These are phyloP conservation scores for Drosophila pandora DNA, from an alignment of 1,140 invertebrate genomes.

Conservation along the genomic window DNA sequence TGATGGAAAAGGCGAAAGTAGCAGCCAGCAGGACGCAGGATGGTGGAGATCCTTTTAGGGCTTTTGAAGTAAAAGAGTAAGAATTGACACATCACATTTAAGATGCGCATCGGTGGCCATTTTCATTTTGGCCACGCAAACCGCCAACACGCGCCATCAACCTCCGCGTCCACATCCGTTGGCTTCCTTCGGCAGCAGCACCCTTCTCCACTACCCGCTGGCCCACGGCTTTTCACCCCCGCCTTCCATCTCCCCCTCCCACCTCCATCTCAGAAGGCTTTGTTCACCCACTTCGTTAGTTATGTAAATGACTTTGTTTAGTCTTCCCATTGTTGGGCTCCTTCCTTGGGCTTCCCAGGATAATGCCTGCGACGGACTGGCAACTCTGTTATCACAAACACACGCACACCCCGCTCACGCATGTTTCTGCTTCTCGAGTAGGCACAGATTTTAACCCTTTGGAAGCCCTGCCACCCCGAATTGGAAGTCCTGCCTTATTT, in stretches of 20 bases:
- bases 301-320: conserved; percentile 80
- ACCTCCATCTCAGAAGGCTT: conserved; percentile 8
- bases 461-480: conserved; percentile 49
- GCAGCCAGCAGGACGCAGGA: conserved; percentile 47
- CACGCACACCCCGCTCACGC: conserved; percentile 49
- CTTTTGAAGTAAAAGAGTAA: conserved; percentile 25
- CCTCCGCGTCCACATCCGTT: conserved; percentile 5
- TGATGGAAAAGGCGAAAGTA: conserved; percentile 18
- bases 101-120: conserved; percentile 56
- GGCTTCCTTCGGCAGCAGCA: background rate
- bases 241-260: background rate
- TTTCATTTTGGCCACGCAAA: conserved; percentile 57
- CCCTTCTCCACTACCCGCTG: background rate
- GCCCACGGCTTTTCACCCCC: conserved; percentile 6
- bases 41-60: conserved; percentile 10
- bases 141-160: conserved; percentile 57
- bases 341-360: conserved; percentile 39
- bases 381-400: conserved; percentile 58
- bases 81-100: conserved; percentile 66
- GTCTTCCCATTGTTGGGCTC: conserved; percentile 56
- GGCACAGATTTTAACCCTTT: conserved; percentile 80
- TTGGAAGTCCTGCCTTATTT: conserved; percentile 35
- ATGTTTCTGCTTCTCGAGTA: conserved; percentile 55
- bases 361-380: conserved; percentile 67
- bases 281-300: conserved; percentile 78